Evolutionary conservation across 1,140 invertebrate species (phyloP), one percentile per base, ranked within the genome.

Genomic region (Zaprionus vittiger): DNA sequence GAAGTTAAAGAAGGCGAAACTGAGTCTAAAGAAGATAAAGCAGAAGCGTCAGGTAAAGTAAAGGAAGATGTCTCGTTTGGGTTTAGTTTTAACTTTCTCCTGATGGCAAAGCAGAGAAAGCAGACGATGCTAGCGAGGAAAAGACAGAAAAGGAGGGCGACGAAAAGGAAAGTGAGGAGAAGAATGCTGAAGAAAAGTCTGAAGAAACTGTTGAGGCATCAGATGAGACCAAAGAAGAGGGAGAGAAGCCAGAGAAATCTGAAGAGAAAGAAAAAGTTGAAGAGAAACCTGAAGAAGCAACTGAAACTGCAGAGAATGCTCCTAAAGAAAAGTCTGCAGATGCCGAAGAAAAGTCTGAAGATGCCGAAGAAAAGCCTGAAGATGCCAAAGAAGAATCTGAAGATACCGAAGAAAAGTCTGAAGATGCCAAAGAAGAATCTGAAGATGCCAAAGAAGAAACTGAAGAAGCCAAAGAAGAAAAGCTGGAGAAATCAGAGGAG

Each of bases 11-110:
- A 67, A 69, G 81, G 20, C 12, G 47, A 74, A 69, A 60, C 80
- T 31, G 71, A 80, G 49, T 47, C 77, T n/a, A 77, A 80, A 54
- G 69, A 77, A 24, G 64, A 81, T 44, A 65, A 60, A n/a, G 62
- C 60, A n/a, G 74, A 81, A n/a, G n/a, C 67, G 6, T 59, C 84
- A 87, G 84, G 84, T 87, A 87, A 86, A 52, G 52, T 73, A 57
- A 7, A 57, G 56, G 47, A 63, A 31, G 34, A 7, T 26, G 44
- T 28, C 9, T 37, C 14, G n/a, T 15, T n/a, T 47, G 49, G 44
- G 11, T 47, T 38, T 84, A 38, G 73, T 57, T 14, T 28, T 52
- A 77, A 72, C 34, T 77, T 82, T 70, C 41, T 59, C 55, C 54
- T 31, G 55, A 73, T 66, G 61, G 5, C 12, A 52, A 77, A 65